These are phyloP conservation scores for Pseudochaenichthys georgianus DNA, from an alignment of 2,797 vertebrate species.

Conservation along the genomic window DNA sequence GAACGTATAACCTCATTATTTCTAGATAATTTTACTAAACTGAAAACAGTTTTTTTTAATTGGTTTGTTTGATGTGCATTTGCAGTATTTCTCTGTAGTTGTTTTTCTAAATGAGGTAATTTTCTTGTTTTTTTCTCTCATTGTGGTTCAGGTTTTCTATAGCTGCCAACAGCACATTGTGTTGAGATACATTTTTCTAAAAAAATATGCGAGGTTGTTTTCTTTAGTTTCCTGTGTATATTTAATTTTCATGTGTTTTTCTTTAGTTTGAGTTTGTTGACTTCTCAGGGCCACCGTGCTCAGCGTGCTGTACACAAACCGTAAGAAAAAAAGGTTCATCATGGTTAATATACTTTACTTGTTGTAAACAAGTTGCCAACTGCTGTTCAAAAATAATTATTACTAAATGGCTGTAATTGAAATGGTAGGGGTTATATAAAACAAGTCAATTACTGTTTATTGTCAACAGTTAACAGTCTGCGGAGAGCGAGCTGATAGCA, in stretches of 20 bases:
- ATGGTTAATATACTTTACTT: neutral
- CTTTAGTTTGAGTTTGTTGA: neutral
- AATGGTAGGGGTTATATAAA: neutral
- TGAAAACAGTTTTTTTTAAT: neutral
- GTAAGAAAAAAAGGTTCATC: neutral
- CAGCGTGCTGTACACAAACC: neutral
- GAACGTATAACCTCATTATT: neutral
- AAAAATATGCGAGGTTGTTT: neutral
- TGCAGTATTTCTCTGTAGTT: neutral
- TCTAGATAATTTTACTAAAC: neutral
- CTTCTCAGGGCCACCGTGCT: neutral
- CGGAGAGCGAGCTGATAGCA: neutral
- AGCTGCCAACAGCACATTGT: neutral
- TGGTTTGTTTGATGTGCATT: too few relatives aligned
- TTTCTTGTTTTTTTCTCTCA: neutral
- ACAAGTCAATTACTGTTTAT: conserved; percentile 2
- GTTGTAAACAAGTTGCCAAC: neutral
- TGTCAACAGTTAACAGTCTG: neutral
- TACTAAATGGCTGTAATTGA: neutral
- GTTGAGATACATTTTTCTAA: neutral
- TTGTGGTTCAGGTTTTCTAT: neutral
- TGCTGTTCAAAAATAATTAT: neutral
- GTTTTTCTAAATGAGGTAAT: too few relatives aligned
- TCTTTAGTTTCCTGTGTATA: neutral
- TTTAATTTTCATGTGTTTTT: neutral